Evolutionary conservation across 1,140 invertebrate genomes (phyloP), one percentile per base, ranked within the genome.

Genomic region (Leptinotarsa defecta): DNA sequence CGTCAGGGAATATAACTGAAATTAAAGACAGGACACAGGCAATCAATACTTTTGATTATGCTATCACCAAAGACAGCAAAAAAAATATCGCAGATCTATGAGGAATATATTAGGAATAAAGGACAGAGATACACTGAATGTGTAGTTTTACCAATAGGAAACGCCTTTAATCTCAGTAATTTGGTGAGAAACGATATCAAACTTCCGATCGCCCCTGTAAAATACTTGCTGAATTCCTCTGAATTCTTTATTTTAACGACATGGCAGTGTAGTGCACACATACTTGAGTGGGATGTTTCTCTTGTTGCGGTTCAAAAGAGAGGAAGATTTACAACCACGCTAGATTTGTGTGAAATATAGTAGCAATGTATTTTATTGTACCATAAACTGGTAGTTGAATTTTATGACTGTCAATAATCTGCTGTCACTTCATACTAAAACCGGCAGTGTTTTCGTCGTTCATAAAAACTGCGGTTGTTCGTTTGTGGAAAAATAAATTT

Each of bases 361-460:
- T 73, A 65, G 71, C 71, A 73, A 73, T 73, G 71, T 34, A 62
- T 73, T 73, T 73, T 73, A 73, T 73, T 73, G 52, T 65, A 73
- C 71, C 71, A 73, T 73, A 73, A 73, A 73, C 71, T 64, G 71
- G 71, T 73, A 73, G 62, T 73, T 64, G 67, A 73, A 73, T 73
- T 73, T 73, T 48, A 73, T 65, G 61, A 65, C 71, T 43, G 71
- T 34, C 71, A 73, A 73, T 73, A 73, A 73, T 73, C 61, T 73
- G 20, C 27, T 73, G 71, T 73, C 71, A 73, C 48, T 73, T 65
- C 63, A 73, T 62, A 24, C 63, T 65, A 34, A 6, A 64, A 62
- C 17, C 70, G 52, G 43, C 48, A 48, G 61, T 73, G 24, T 73
- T 65, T 34, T n/a, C 19, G 20, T 43, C 22, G 48, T 71, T 48